These are phyloP conservation scores for Orchesellides sinensis DNA, from an alignment of 2,888 invertebrate species.

Conservation along the genomic window DNA sequence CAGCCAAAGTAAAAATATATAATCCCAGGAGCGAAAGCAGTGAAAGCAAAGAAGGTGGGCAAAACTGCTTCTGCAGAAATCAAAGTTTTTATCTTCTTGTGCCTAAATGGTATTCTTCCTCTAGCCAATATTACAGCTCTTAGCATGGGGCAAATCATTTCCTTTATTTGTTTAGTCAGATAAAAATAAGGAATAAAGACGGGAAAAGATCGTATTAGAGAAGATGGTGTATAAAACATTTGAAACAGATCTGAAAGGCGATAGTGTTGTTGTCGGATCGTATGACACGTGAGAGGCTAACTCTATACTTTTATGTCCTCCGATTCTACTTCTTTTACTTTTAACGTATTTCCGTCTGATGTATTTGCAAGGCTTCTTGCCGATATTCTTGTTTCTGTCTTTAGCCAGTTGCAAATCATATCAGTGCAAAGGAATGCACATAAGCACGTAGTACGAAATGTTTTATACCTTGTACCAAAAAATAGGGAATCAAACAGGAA, in stretches of 20 bases:
- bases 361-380: background rate
- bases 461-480: too few species aligned
- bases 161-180: constrained; percentile 3
- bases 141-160: constrained; percentile 25
- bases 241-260: constrained; percentile 21
- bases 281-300: constrained; percentile 7
- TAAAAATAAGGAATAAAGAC: constrained; percentile 9
- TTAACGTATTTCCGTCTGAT: background rate
- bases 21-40: background rate
- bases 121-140: constrained; percentile 21
- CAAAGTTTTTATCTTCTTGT: constrained; percentile 46
- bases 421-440: too few species aligned
- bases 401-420: too few species aligned
- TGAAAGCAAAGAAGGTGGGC: background rate
- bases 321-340: background rate
- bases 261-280: constrained; percentile 7
- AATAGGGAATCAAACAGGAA: too few species aligned
- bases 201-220: background rate
- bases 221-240: constrained; percentile 10
- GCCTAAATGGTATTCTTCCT: constrained; percentile 15
- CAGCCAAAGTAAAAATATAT: background rate
- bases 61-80: constrained; percentile 18
- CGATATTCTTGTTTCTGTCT: background rate
- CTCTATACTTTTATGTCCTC: background rate
- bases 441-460: too few species aligned